Conservation (phyloP, 2,888 invertebrate species). For the Limenitis camilla region DNA sequence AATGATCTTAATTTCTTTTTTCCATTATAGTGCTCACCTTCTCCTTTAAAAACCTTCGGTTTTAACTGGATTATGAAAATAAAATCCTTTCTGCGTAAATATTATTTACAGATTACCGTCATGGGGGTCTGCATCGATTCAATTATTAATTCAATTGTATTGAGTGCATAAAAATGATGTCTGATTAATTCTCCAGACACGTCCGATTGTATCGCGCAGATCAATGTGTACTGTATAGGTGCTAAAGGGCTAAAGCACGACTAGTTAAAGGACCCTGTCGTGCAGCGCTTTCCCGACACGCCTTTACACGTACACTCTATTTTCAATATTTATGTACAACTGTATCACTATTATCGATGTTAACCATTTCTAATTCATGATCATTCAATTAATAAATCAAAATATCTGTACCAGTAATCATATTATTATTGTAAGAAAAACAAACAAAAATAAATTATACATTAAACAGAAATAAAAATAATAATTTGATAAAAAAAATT, state of each 20-base stretch:
- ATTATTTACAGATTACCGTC: neutral
- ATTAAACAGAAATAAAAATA: too few species aligned
- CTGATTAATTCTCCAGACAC: conserved; percentile 37
- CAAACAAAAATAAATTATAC: too few species aligned
- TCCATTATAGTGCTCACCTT: too few species aligned
- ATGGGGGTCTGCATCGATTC: conserved; percentile 15
- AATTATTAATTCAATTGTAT: conserved; percentile 13
- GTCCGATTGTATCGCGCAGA: conserved; percentile 36
- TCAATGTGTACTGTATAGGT: too few species aligned
- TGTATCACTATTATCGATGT: too few species aligned
- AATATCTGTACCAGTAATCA: conserved; percentile 19
- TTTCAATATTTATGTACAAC: too few species aligned
- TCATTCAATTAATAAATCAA: too few species aligned
- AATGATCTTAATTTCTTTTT: too few species aligned
- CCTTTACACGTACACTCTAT: neutral
- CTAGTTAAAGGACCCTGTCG: conserved; percentile 5
- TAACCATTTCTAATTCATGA: too few species aligned
- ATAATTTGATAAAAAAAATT: too few species aligned
- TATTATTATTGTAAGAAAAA: too few species aligned
- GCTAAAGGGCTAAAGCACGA: conserved; percentile 24
- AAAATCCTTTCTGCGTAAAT: neutral
- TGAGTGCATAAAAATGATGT: conserved; percentile 21
- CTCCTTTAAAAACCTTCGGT: too few species aligned
- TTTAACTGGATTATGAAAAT: neutral
- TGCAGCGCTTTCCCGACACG: neutral